Conservation (phyloP, 2,113 vertebrate genomes). For the Gila orcuttii region DNA sequence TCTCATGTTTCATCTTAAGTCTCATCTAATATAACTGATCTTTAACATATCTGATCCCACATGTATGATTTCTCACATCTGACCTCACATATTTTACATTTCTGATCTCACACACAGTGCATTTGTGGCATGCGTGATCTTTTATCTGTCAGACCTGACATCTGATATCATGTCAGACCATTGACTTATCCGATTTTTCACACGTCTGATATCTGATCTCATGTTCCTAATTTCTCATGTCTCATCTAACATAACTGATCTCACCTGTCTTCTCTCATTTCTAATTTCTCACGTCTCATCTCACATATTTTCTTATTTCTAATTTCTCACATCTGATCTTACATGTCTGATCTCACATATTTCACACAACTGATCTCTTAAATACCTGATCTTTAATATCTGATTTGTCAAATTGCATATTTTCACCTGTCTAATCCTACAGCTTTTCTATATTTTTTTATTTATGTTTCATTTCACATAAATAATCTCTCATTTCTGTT, state of each 20-base stretch:
- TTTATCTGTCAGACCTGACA: background rate
- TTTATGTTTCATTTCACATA: background rate
- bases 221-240: background rate
- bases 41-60: background rate
- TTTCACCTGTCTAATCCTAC: background rate
- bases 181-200: background rate
- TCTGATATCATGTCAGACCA: background rate
- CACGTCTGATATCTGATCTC: background rate
- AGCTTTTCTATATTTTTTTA: background rate
- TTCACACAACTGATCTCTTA: background rate
- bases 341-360: background rate
- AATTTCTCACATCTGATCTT: background rate
- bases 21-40: background rate
- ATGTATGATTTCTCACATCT: background rate
- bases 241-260: background rate
- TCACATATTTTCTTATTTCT: background rate
- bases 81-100: background rate
- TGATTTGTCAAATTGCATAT: background rate
- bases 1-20: background rate
- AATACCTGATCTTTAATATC: no score
- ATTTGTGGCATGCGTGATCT: background rate
- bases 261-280: background rate
- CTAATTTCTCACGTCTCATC: background rate
- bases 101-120: background rate
- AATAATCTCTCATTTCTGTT: background rate